These are phyloP conservation scores for Luffia ferchaultella DNA, from an alignment of 2,888 invertebrate species.

Conservation along the genomic window DNA sequence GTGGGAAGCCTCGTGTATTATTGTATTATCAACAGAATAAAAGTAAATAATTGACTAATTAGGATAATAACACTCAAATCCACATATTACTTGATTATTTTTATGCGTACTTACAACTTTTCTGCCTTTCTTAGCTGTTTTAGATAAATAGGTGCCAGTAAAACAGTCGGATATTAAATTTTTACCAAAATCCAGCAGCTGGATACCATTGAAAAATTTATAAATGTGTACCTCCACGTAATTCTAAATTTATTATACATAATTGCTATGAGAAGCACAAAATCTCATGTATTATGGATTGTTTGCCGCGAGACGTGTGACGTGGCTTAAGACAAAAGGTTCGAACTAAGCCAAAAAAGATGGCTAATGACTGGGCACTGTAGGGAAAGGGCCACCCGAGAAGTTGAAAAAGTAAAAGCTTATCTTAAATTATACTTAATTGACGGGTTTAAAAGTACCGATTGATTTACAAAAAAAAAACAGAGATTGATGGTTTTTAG, in stretches of 20 bases:
- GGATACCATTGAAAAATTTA: too few relatives aligned
- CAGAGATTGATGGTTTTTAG: constrained; percentile 52
- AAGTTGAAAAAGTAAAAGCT: constrained; percentile 54
- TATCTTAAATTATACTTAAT: constrained; percentile 63
- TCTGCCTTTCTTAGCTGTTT: too few relatives aligned
- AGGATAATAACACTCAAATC: too few relatives aligned
- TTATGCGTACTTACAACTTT: too few relatives aligned
- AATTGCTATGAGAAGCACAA: constrained; percentile 49
- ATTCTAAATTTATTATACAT: constrained; percentile 57
- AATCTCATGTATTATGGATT: constrained; percentile 59
- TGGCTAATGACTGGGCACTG: constrained; percentile 42
- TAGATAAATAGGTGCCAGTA: too few relatives aligned
- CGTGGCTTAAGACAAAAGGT: constrained; percentile 52
- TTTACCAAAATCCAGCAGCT: too few relatives aligned
- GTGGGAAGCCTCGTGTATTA: too few relatives aligned
- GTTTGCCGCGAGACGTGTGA: constrained; percentile 40
- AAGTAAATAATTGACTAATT: too few relatives aligned
- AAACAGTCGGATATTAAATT: too few relatives aligned
- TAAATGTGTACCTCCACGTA: too few relatives aligned
- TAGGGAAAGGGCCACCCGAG: constrained; percentile 44
- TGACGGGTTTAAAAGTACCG: constrained; percentile 53
- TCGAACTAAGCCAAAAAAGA: constrained; percentile 36
- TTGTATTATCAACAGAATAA: too few relatives aligned
- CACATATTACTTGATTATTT: too few relatives aligned
- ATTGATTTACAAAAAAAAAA: constrained; percentile 56